These are phyloP conservation scores for Cantharis flavilabris DNA, from an alignment of 2,888 invertebrate species.

Conservation along the genomic window DNA sequence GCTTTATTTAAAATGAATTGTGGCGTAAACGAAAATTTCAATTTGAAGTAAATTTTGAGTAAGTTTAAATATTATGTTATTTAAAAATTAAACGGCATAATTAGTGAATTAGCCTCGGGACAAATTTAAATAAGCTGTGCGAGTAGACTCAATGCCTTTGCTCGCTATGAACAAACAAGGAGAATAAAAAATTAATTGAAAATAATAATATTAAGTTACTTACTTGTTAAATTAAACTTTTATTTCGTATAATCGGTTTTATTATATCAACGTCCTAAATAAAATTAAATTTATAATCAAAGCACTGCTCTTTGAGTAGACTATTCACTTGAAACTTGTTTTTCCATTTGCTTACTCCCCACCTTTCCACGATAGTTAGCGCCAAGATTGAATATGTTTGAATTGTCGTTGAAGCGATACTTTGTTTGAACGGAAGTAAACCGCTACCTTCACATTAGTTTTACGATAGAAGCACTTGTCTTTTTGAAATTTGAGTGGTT, in stretches of 20 bases:
- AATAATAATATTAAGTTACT: neutral
- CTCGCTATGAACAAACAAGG: neutral
- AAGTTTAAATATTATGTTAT: neutral
- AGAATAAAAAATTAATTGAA: neutral
- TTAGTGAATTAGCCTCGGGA: conserved; percentile 35
- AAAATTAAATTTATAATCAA: neutral
- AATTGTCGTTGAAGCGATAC: neutral
- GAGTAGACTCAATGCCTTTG: neutral
- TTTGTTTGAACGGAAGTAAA: neutral
- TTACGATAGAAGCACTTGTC: neutral
- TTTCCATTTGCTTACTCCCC: neutral
- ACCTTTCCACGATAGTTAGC: neutral
- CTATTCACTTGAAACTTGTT: neutral
- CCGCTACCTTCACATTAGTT: neutral
- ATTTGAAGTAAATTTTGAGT: neutral
- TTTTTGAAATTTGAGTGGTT: neutral
- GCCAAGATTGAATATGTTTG: neutral
- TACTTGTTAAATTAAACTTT: neutral
- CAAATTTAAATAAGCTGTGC: conserved; percentile 25
- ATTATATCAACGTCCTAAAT: neutral
- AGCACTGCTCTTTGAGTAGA: neutral
- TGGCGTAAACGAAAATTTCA: neutral
- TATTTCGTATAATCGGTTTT: neutral
- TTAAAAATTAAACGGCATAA: conserved; percentile 29
- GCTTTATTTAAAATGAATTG: neutral